These are phyloP conservation scores for Atta cephalotes DNA, from an alignment of 1,140 invertebrate species.

Conservation along the genomic window DNA sequence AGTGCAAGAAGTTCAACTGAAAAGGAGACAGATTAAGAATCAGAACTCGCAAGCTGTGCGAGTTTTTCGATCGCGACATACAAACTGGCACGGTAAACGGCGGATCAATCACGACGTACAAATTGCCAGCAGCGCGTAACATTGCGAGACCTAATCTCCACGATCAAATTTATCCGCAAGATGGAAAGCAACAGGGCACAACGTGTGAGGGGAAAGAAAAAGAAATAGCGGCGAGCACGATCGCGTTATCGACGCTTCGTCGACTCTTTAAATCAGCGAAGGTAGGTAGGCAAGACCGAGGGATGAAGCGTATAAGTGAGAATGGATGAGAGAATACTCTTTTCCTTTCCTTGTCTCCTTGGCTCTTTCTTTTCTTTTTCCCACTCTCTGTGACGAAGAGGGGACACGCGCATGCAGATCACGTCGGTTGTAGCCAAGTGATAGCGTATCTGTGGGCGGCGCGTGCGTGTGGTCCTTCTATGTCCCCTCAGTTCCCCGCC, in stretches of 20 bases:
- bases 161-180: slow-evolving; percentile 28
- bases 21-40: not conserved
- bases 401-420: slow-evolving; percentile 84
- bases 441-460: slow-evolving; percentile 86
- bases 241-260: slow-evolving; percentile 74
- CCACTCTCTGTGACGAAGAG: slow-evolving; percentile 71
- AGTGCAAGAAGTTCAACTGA: no score
- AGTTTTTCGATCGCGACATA: not conserved
- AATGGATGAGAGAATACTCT: slow-evolving; percentile 37
- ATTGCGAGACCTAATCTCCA: not conserved
- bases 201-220: slow-evolving; percentile 28
- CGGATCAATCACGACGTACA: slow-evolving; percentile 7
- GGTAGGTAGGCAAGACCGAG: slow-evolving; percentile 50
- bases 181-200: slow-evolving; percentile 21
- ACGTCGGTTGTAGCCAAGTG: slow-evolving; percentile 84
- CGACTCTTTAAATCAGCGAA: slow-evolving; percentile 77
- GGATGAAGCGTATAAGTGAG: slow-evolving; percentile 38
- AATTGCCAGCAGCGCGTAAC: slow-evolving; percentile 20
- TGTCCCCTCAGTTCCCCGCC: slow-evolving; percentile 75
- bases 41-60: no score
- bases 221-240: slow-evolving; percentile 62
- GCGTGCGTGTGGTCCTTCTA: slow-evolving; percentile 84
- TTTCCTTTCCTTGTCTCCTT: slow-evolving; percentile 27
- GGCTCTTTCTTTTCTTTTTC: slow-evolving; percentile 38
- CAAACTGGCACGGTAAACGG: not conserved